Evolutionary conservation across 2,797 vertebrate species (phyloP).

Genomic region (Phoeniculus purpureus): DNA sequence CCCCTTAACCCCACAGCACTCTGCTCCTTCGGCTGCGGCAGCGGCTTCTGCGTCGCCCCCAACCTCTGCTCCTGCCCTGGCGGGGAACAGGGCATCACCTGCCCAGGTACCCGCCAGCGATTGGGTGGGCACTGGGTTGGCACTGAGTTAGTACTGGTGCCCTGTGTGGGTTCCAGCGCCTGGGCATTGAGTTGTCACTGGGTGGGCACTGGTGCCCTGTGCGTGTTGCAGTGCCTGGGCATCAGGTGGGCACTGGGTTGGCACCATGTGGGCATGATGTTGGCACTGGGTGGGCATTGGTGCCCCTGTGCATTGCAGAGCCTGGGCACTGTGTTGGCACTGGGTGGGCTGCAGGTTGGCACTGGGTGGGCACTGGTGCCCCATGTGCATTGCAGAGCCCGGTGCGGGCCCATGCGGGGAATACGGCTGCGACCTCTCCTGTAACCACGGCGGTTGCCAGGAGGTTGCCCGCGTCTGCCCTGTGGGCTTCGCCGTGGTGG

Average conservation of each 20-base stretch:
- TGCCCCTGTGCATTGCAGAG: slow-evolving; percentile 10
- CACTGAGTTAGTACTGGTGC: no score
- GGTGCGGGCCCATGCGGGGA: slow-evolving; percentile 67
- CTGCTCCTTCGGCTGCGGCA: slow-evolving; percentile 81
- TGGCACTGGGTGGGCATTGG: fast-evolving
- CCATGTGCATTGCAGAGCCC: slow-evolving; percentile 21
- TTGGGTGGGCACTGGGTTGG: no score
- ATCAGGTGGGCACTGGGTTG: no score
- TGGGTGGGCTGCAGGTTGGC: no score
- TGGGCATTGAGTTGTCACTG: no score
- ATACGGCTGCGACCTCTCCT: slow-evolving; percentile 81
- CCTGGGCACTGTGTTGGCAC: neutral
- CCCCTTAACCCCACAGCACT: slow-evolving; percentile 56
- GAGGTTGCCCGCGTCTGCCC: slow-evolving; percentile 83
- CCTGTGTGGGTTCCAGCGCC: no score
- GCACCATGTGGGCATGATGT: no score
- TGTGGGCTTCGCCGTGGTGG: slow-evolving; percentile 79
- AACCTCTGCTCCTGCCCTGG: slow-evolving; percentile 80
- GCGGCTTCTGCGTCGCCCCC: slow-evolving; percentile 80
- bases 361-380: fast-evolving
- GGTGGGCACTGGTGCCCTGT: no score
- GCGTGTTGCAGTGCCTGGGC: no score
- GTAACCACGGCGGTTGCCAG: slow-evolving; percentile 82
- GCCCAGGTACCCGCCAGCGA: slow-evolving; percentile 74
- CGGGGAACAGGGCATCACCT: slow-evolving; percentile 80